Conservation (phyloP, 1,140 invertebrate genomes). For the Heliothis virescens region DNA sequence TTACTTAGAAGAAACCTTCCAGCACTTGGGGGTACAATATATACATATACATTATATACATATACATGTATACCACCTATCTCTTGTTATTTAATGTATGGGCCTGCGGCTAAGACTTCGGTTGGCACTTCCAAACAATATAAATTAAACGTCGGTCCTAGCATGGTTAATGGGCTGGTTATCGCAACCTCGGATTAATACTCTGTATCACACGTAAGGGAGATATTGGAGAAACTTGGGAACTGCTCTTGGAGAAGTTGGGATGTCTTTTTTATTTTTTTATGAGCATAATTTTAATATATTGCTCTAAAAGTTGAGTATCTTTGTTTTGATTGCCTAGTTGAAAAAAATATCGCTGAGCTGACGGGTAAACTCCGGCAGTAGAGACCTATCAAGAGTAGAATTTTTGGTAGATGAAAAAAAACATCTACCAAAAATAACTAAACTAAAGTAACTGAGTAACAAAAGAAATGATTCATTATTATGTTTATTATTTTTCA, state of each 20-base stretch:
- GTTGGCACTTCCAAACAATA: conserved; percentile 42
- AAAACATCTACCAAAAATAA: too few species aligned
- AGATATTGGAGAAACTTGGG: conserved; percentile 8
- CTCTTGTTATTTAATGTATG: conserved; percentile 44
- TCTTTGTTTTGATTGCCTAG: too few species aligned
- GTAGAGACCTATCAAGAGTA: too few species aligned
- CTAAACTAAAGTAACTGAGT: too few species aligned
- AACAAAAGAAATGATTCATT: too few species aligned
- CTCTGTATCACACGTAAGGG: conserved; percentile 21
- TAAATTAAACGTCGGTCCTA: conserved; percentile 44
- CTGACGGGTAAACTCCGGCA: too few species aligned
- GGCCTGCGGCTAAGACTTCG: conserved; percentile 25
- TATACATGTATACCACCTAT: conserved; percentile 10
- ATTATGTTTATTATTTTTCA: too few species aligned
- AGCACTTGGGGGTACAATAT: conserved; percentile 15
- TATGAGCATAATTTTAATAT: not conserved
- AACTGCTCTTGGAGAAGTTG: not conserved
- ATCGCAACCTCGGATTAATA: conserved; percentile 31
- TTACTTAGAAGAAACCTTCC: conserved; percentile 48
- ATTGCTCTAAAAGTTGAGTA: too few species aligned
- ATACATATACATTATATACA: not conserved
- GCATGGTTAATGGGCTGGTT: conserved; percentile 39
- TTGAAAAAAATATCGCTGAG: too few species aligned
- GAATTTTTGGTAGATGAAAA: too few species aligned
- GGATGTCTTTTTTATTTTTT: not conserved